phyloP scores from a whole-genome alignment of 2,113 vertebrate genomes.

The Chionomys nivalis region DNA sequence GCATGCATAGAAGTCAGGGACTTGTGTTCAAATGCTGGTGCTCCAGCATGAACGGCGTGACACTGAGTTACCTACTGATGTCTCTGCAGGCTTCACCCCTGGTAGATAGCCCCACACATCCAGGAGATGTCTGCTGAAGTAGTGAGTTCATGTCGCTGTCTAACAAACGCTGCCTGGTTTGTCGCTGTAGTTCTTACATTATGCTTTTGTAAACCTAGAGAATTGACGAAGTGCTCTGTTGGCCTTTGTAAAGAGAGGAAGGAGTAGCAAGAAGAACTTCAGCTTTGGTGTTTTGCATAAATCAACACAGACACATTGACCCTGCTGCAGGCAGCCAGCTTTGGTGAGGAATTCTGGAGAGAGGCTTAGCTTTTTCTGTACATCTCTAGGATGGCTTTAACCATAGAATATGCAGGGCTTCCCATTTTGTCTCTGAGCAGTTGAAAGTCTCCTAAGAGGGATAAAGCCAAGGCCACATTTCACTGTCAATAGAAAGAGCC shows the following conservation, averaged over 20 bases:
- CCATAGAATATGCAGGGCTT: not conserved
- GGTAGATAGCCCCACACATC: not conserved
- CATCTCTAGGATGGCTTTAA: not conserved
- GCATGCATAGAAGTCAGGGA: accelerated
- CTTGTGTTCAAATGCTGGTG: not conserved
- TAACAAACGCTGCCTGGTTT: not conserved
- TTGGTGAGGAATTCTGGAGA: not conserved
- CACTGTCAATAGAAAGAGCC: not conserved
- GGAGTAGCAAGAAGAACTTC: not conserved
- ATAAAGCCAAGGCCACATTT: not conserved
- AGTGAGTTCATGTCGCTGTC: not conserved
- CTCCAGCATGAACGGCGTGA: accelerated
- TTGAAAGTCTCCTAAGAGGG: not conserved
- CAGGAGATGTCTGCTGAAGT: not conserved
- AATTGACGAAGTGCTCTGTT: not conserved
- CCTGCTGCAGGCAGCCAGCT: not conserved
- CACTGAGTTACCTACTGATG: not conserved
- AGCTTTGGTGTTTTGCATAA: not conserved
- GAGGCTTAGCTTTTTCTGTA: not conserved
- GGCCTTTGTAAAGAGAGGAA: not conserved
- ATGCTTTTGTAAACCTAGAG: not conserved
- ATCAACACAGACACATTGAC: too few species aligned
- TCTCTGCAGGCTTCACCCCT: not conserved
- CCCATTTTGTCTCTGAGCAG: not conserved
- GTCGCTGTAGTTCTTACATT: not conserved